phyloP scores from a whole-genome alignment of 2,888 invertebrate genomes.

The Ophonus ardosiacus region DNA sequence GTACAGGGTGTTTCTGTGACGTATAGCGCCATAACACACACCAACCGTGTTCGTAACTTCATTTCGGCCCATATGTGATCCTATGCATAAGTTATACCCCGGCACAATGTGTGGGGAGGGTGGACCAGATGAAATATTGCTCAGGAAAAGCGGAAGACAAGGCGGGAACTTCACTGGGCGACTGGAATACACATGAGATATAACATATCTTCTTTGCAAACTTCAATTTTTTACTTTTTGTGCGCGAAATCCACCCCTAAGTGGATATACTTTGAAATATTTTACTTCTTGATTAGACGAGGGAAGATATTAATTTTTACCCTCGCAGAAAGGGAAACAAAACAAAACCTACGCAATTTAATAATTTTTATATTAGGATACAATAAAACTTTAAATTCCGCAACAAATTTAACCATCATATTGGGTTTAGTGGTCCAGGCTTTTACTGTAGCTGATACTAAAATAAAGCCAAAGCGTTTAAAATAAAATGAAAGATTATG shows the following conservation, averaged over 20 bases:
- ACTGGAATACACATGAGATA: constrained; percentile 19
- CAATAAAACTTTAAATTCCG: too few species aligned
- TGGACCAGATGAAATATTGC: constrained; percentile 2
- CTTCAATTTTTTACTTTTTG: constrained; percentile 54
- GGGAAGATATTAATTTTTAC: constrained; percentile 18
- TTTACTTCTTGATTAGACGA: constrained; percentile 35
- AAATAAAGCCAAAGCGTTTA: too few species aligned
- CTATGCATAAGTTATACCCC: constrained; percentile 70
- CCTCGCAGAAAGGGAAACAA: neutral
- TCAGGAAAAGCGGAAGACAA: neutral
- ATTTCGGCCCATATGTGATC: constrained; percentile 69
- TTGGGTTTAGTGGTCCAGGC: too few species aligned
- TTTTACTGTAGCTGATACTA: too few species aligned
- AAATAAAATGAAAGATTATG: too few species aligned
- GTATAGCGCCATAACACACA: constrained; percentile 21
- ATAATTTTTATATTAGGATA: neutral
- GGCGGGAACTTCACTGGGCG: neutral
- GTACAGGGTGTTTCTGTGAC: constrained; percentile 40
- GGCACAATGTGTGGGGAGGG: constrained; percentile 66
- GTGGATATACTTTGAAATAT: constrained; percentile 18
- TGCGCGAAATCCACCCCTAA: constrained; percentile 17
- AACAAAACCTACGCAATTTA: neutral
- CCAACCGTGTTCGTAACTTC: constrained; percentile 68
- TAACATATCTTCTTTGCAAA: constrained; percentile 55
- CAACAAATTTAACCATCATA: too few species aligned